A percentile compares a stretch with the other conserved stretches of the same genome.
These are phyloP conservation scores for Scaptodrosophila lebanonensis DNA, from an alignment of 1,140 invertebrate genomes.

Conservation along the genomic window DNA sequence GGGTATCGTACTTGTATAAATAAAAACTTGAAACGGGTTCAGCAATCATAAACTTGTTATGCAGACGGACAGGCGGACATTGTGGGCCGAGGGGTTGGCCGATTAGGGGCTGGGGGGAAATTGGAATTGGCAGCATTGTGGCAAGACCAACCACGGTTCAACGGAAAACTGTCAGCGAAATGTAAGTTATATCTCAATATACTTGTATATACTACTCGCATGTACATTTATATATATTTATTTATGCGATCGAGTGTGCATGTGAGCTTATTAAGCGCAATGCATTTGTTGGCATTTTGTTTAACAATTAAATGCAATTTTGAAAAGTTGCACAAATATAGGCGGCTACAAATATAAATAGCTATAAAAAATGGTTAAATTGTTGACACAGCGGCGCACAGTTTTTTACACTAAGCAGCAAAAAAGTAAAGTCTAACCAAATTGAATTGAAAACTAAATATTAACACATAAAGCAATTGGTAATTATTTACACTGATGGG, in stretches of 20 bases:
- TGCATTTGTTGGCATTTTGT: conserved; percentile 52
- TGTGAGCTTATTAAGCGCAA: conserved; percentile 34
- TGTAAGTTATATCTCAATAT: conserved; percentile 50
- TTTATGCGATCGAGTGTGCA: conserved; percentile 16
- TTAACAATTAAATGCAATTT: conserved; percentile 74
- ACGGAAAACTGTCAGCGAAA: conserved; percentile 69
- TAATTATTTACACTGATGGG: no score
- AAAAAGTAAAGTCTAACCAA: no score
- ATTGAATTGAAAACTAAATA: no score
- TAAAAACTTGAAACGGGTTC: conserved; percentile 60
- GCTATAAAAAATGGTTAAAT: conserved; percentile 20
- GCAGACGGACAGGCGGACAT: conserved; percentile 31
- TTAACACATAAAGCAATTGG: no score
- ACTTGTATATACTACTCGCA: not conserved
- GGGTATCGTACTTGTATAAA: conserved; percentile 1
- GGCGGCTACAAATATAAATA: conserved; percentile 22
- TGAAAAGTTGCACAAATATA: conserved; percentile 1
- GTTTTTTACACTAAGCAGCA: no score
- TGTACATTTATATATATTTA: conserved; percentile 5
- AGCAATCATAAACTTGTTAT: conserved; percentile 73
- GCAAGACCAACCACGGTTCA: conserved; percentile 38
- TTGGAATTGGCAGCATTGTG: not conserved
- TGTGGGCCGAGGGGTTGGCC: not conserved
- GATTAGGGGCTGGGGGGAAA: not conserved
- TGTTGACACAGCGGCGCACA: conserved; percentile 57